Evolutionary conservation across 2,113 vertebrate genomes (phyloP).

Genomic region (Bujurquina vittata): DNA sequence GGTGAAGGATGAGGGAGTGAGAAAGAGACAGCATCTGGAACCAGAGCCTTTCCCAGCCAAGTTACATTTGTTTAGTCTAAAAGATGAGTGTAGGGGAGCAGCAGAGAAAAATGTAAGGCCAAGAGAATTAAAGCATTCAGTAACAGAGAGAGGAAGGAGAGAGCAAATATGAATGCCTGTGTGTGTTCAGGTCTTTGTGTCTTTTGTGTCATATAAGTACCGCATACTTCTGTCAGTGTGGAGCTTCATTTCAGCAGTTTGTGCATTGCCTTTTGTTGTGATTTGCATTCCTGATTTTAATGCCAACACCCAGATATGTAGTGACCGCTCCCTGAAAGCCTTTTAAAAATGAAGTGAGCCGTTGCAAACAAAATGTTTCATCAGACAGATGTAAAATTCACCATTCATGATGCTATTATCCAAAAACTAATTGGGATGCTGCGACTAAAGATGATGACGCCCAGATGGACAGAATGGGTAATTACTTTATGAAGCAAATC

Average conservation of each 20-base stretch:
- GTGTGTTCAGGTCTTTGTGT: constrained; percentile 22
- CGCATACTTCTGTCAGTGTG: not conserved
- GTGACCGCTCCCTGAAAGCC: not conserved
- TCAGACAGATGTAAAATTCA: not conserved
- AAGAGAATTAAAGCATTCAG: constrained; percentile 55
- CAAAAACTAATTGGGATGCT: constrained; percentile 2
- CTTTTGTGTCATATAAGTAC: not conserved
- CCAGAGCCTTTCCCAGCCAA: constrained; percentile 92
- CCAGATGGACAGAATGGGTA: not conserved
- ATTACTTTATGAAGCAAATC: not conserved
- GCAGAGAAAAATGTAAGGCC: constrained; percentile 41
- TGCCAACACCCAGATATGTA: not conserved
- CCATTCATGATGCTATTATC: not conserved
- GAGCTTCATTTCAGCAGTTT: constrained; percentile 3
- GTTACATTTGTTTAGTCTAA: constrained; percentile 99
- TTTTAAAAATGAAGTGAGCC: not conserved
- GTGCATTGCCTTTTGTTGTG: not conserved
- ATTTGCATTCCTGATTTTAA: not conserved
- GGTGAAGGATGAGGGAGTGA: constrained; percentile 74
- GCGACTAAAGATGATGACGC: not conserved
- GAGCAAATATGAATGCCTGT: constrained; percentile 42
- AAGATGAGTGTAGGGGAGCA: constrained; percentile 68
- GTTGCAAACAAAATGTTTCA: constrained; percentile 9
- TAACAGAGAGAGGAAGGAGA: constrained; percentile 36
- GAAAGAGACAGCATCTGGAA: constrained; percentile 92